These are phyloP conservation scores for Salvelinus fontinalis DNA, from an alignment of 2,113 vertebrate genomes.

Conservation along the genomic window DNA sequence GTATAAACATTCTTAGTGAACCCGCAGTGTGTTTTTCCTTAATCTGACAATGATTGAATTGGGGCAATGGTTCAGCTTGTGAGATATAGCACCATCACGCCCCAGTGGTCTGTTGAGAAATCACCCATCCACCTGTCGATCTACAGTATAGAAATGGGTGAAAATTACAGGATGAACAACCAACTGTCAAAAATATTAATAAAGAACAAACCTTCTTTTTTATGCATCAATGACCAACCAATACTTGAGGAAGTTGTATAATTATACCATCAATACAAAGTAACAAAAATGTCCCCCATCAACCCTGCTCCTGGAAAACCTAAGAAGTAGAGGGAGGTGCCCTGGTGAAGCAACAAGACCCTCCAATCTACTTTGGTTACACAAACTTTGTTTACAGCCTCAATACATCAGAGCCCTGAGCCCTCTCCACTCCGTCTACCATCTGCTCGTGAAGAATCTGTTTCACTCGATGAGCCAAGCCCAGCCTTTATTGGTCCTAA, in stretches of 20 bases:
- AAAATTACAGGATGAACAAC: too few relatives aligned
- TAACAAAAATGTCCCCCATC: not conserved
- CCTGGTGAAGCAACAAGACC: not conserved
- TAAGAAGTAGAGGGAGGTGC: not conserved
- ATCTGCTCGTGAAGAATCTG: slow-evolving; percentile 82
- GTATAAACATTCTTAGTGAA: too few relatives aligned
- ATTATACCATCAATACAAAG: too few relatives aligned
- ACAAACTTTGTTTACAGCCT: slow-evolving; percentile 80
- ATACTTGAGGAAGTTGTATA: too few relatives aligned
- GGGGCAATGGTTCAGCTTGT: not conserved
- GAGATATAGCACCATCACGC: not conserved
- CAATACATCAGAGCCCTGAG: slow-evolving; percentile 65
- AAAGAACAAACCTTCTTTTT: too few relatives aligned
- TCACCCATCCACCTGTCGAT: not conserved
- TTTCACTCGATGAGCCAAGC: slow-evolving; percentile 82
- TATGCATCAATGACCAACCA: too few relatives aligned
- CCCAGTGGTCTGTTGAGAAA: not conserved
- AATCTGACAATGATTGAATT: too few relatives aligned
- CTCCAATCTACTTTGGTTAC: slow-evolving; percentile 73
- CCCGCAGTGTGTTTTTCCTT: too few relatives aligned
- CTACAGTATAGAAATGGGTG: too few relatives aligned
- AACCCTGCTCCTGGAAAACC: not conserved
- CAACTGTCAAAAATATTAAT: too few relatives aligned
- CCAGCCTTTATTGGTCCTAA: slow-evolving; percentile 83
- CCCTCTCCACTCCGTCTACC: slow-evolving; percentile 61